Evolutionary conservation across 2,113 vertebrate species (phyloP).

Genomic region (Platysteira castanea): DNA sequence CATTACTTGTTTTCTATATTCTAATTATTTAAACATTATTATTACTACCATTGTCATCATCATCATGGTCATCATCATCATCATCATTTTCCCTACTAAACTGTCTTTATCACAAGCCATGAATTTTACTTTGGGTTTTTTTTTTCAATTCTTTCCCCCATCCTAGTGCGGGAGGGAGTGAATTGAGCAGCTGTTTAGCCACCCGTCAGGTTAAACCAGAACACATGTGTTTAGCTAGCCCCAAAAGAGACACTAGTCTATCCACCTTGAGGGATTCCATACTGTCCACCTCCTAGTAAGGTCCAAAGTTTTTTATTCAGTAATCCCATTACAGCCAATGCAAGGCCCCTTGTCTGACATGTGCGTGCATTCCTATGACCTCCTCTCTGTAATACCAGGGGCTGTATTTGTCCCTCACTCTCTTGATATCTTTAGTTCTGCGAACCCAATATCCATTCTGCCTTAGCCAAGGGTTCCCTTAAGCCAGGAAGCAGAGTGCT

Average conservation of each 20-base stretch:
- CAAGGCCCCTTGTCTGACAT: not conserved
- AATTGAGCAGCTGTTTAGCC: not conserved
- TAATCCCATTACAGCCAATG: not conserved
- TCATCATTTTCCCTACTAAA: not conserved
- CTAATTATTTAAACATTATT: not conserved
- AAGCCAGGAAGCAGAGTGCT: not conserved
- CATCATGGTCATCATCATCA: not conserved
- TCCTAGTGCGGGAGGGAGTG: not conserved
- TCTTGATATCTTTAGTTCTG: not conserved
- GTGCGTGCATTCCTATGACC: not conserved
- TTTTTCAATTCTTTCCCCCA: not conserved
- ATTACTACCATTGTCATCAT: not conserved
- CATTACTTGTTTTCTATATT: not conserved
- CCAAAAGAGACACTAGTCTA: not conserved
- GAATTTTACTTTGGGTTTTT: not conserved
- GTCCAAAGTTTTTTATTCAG: not conserved
- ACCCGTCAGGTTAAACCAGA: not conserved
- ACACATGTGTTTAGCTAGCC: not conserved
- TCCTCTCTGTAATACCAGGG: not conserved
- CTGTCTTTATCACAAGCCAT: not conserved
- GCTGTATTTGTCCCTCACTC: not conserved
- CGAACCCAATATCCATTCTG: not conserved
- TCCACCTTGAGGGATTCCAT: rapidly evolving
- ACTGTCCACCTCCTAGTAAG: not conserved
- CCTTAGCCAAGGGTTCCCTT: not conserved